Evolutionary conservation across 2,113 vertebrate genomes (phyloP).

Genomic region (Epinephelus lanceolatus): DNA sequence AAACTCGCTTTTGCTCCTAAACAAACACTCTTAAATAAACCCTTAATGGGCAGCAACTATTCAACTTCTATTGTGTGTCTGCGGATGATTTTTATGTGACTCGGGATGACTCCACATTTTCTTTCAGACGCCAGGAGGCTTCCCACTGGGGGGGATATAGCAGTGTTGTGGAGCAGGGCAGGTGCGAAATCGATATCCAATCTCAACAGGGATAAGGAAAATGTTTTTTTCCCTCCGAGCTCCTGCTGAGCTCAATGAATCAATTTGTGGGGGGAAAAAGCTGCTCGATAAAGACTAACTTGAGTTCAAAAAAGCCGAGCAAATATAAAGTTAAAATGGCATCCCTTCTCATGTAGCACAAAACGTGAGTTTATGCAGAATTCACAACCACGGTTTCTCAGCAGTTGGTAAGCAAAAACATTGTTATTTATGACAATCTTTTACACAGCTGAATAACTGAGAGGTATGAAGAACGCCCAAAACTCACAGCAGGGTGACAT

Average conservation of each 20-base stretch:
- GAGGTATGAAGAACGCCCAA: not conserved
- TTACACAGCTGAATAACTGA: not conserved
- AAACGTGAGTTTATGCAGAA: constrained; percentile 16
- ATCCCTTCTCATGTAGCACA: constrained; percentile 15
- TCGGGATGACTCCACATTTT: constrained; percentile 68
- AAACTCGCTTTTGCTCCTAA: constrained; percentile 1
- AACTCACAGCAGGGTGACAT: constrained; percentile 10
- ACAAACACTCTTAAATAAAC: constrained; percentile 42
- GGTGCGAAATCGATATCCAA: constrained; percentile 80
- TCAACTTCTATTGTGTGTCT: constrained; percentile 41
- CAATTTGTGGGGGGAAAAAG: constrained; percentile 54
- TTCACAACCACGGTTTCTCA: constrained; percentile 17
- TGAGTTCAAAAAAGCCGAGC: constrained; percentile 50
- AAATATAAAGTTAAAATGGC: constrained; percentile 58
- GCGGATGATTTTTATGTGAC: constrained; percentile 50
- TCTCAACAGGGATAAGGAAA: constrained; percentile 78
- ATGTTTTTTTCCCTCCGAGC: constrained; percentile 55
- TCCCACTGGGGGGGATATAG: constrained; percentile 58
- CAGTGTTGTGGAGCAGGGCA: constrained; percentile 61
- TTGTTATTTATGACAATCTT: not conserved
- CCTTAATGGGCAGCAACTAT: constrained; percentile 17
- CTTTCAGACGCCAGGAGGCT: constrained; percentile 42
- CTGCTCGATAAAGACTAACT: constrained; percentile 48
- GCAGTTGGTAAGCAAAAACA: constrained; percentile 24
- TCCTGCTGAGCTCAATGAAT: constrained; percentile 68